Base-by-base conservation (phyloP, 2,888 invertebrate genomes). In the Pseudococcus jackbeardsleyi region DNA sequence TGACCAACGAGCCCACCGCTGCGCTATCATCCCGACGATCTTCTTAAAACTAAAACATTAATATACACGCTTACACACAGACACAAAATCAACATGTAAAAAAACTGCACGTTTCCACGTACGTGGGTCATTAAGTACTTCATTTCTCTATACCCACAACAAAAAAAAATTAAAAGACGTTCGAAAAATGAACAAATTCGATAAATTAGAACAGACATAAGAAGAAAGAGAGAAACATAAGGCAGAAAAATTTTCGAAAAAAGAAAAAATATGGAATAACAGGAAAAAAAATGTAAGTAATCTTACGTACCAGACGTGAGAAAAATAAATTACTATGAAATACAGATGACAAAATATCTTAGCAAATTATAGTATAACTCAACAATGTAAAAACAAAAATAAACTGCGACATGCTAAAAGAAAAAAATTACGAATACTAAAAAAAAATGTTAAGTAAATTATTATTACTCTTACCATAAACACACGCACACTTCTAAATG, bases 371-470 rank as follows among this genome's bases (percentile, higher is more conserved):
- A 33, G 26, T 33, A 33, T 33, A 33, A 33, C 33, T 72, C 26
- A n/a, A 33, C 68, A 72, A 33, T 26, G 33, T 72, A 72, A 33
- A 72, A 33, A 33, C 26, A 33, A 33, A 33, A 33, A 33, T 33
- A 72, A 72, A 26, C 33, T 72, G 68, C 33, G 33, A 72, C 33
- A 72, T 33, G 33, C 26, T 64, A 6, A 64, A 64, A 64, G 12
- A 72, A 9, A 72, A 15, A 72, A 72, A 26, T 59, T 59, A 33
- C 26, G 26, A 26, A 72, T 72, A 72, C 33, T 72, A 33, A 26
- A 19, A 22, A 22, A 77, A 26, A 79, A 42, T 46, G 46, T 79
- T 79, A 79, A 79, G 79, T 79, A 79, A 79, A 79, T 79, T 39
- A 79, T 79, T 39, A 79, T 33, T 33, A 33, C 26, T 33, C 79